Evolutionary conservation across 2,113 vertebrate species (phyloP).

Genomic region (Nyctereutes procyonoides): DNA sequence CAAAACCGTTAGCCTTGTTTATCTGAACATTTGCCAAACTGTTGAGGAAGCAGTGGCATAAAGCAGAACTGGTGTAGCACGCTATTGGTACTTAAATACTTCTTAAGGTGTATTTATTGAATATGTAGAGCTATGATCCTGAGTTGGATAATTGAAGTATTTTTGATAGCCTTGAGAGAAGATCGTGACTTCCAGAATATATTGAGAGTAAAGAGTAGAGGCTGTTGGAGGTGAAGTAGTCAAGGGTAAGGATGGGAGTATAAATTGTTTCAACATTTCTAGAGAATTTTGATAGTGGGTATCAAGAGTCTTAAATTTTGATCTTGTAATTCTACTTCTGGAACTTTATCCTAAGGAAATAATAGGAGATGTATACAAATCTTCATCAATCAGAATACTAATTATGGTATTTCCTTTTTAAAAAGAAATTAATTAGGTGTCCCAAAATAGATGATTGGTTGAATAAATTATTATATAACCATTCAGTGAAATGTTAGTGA

Average conservation of each 20-base stretch:
- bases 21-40: neutral
- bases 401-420: conserved; percentile 3
- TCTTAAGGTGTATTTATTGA: neutral
- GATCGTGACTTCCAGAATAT: neutral
- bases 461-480: neutral
- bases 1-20: neutral
- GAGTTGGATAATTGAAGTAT: neutral
- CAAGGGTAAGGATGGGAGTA: neutral
- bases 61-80: neutral
- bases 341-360: neutral
- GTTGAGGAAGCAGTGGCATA: neutral
- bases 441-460: neutral
- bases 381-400: conserved; percentile 45
- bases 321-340: neutral
- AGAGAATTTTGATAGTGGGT: neutral
- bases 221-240: neutral
- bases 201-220: neutral
- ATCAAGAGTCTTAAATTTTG: neutral
- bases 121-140: neutral
- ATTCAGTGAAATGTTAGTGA: neutral
- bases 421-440: neutral
- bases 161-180: neutral
- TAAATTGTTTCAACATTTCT: neutral
- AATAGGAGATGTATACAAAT: conserved; percentile 22
- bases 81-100: neutral